Conservation (phyloP, 2,113 vertebrate genomes). For the Marcusenius ussheri region DNA sequence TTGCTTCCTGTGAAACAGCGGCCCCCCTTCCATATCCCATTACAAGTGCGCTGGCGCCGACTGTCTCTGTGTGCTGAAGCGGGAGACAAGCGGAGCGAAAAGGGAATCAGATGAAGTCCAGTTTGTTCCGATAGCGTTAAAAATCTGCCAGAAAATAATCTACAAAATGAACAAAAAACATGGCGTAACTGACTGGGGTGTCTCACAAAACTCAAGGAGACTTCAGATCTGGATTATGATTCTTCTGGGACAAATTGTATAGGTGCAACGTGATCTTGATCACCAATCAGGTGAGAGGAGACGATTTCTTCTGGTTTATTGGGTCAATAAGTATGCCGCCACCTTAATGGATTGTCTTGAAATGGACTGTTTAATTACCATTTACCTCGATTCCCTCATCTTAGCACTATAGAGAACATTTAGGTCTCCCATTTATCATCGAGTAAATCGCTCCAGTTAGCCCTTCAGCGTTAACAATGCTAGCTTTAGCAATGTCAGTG, state of each 20-base stretch:
- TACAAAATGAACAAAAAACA: not conserved
- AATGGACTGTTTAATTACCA: not conserved
- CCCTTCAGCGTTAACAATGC: not conserved
- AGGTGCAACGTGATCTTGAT: not conserved
- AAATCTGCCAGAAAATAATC: not conserved
- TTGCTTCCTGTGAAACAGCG: not conserved
- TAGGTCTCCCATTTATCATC: not conserved
- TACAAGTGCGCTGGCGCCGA: not conserved
- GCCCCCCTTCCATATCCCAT: not conserved
- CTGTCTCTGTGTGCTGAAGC: not conserved
- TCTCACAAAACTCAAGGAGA: not conserved
- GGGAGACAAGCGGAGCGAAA: not conserved
- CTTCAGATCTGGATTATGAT: not conserved
- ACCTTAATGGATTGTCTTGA: constrained; percentile 14
- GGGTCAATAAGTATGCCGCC: not conserved
- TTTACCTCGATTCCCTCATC: not conserved
- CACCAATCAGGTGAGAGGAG: not conserved
- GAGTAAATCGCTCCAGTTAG: not conserved
- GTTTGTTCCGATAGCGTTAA: not conserved
- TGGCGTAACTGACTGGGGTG: not conserved
- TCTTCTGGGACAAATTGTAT: not conserved
- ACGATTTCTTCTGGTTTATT: not conserved
- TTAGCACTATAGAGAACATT: not conserved
- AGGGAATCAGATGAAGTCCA: not conserved
- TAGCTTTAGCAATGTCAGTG: not conserved